Percentiles rank a stretch among this genome's conserved stretches.
phyloP scores from a whole-genome alignment of 2,113 vertebrate species.

The Oncorhynchus tshawytscha region DNA sequence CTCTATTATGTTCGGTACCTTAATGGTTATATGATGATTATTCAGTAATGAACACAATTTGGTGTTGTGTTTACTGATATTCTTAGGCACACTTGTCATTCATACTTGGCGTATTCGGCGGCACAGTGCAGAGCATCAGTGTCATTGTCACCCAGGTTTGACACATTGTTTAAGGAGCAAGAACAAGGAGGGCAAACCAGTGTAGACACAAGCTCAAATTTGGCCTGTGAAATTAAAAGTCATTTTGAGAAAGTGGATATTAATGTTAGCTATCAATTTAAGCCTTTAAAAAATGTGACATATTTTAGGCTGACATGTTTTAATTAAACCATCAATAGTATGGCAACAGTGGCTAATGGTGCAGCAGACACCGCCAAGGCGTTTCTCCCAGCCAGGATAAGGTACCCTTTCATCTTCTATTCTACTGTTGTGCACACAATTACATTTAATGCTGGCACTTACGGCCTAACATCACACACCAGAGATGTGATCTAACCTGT shows the following conservation, averaged over 20 bases:
- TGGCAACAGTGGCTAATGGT: slow-evolving; percentile 65
- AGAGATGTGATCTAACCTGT: slow-evolving; percentile 6
- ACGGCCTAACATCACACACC: not conserved
- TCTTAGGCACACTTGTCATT: no score
- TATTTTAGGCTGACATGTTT: slow-evolving; percentile 69
- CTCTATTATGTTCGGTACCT: no score
- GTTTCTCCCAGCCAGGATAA: slow-evolving; percentile 29
- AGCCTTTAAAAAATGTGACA: slow-evolving; percentile 64
- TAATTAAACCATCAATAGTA: slow-evolving; percentile 75
- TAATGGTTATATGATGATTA: no score
- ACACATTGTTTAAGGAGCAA: slow-evolving; percentile 50
- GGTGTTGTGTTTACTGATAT: no score
- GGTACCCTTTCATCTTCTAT: slow-evolving; percentile 41
- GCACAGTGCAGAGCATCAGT: not conserved
- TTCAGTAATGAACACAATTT: no score
- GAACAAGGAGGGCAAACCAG: slow-evolving; percentile 38
- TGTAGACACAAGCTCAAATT: slow-evolving; percentile 46
- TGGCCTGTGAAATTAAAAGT: slow-evolving; percentile 64
- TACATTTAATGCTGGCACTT: slow-evolving; percentile 34
- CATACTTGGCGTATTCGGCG: not conserved
- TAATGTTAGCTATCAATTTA: slow-evolving; percentile 73
- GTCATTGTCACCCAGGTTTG: slow-evolving; percentile 49
- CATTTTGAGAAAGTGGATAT: slow-evolving; percentile 69
- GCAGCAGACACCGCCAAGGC: slow-evolving; percentile 50
- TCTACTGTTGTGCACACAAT: slow-evolving; percentile 40